phyloP scores from a whole-genome alignment of 2,888 invertebrate genomes.

The Cheilosia urbana region DNA sequence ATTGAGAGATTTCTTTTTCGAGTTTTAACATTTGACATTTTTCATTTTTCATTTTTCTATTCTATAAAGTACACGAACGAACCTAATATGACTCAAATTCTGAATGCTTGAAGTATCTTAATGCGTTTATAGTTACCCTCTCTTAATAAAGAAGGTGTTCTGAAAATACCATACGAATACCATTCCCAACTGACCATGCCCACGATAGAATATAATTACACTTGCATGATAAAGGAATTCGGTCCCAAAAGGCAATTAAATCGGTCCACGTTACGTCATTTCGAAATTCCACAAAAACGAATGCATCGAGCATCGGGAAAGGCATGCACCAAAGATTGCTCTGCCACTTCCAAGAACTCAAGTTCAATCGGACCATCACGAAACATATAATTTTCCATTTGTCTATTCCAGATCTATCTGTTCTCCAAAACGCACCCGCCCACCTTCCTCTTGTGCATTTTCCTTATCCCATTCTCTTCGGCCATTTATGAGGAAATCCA shows the following conservation, averaged over 20 bases:
- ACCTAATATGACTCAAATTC: background rate
- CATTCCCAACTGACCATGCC: constrained; percentile 5
- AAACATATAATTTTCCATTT: constrained; percentile 71
- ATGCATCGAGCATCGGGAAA: constrained; percentile 27
- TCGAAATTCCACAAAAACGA: constrained; percentile 60
- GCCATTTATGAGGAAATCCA: constrained; percentile 55
- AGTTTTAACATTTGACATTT: no score
- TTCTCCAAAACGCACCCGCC: constrained; percentile 44
- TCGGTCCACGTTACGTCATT: constrained; percentile 51
- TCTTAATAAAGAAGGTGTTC: background rate
- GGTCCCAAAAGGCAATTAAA: constrained; percentile 35
- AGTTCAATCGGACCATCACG: constrained; percentile 57
- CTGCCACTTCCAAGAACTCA: constrained; percentile 62
- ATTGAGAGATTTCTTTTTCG: no score
- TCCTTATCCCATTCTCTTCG: constrained; percentile 18
- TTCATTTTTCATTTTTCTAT: no score
- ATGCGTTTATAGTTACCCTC: background rate
- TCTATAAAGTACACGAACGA: no score
- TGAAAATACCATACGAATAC: background rate
- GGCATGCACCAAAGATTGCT: constrained; percentile 54
- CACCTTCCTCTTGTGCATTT: constrained; percentile 42
- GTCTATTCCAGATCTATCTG: constrained; percentile 55
- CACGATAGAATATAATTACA: constrained; percentile 35
- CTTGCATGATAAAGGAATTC: constrained; percentile 38
- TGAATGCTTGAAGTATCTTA: background rate